Evolutionary conservation across 2,888 invertebrate species (phyloP).

Genomic region (Julus scandinavius): DNA sequence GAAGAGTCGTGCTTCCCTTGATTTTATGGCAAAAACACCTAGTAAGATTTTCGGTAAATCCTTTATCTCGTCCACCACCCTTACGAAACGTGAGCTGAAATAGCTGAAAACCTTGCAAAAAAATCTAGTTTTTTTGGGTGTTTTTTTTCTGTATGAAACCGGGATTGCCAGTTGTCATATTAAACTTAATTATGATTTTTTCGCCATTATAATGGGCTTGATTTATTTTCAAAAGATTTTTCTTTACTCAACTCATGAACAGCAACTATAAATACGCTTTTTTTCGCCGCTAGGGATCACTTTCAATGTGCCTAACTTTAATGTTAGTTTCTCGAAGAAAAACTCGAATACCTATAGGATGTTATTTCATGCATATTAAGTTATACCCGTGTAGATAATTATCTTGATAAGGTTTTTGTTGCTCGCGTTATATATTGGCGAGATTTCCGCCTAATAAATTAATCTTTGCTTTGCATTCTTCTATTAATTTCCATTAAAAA

Average conservation of each 20-base stretch:
- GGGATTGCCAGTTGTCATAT: conserved; percentile 31
- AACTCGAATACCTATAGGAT: neutral
- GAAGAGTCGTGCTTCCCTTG: conserved; percentile 19
- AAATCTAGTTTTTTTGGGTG: neutral
- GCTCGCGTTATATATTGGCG: neutral
- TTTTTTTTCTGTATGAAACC: neutral
- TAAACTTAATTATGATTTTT: conserved; percentile 37
- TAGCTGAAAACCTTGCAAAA: neutral
- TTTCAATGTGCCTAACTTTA: neutral
- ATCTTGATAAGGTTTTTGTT: neutral
- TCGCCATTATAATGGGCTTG: neutral
- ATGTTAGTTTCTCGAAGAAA: neutral
- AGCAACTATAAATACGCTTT: neutral
- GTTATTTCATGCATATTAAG: conserved; percentile 34
- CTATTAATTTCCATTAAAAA: conserved; percentile 34
- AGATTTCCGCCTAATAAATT: conserved; percentile 10
- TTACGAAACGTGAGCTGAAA: conserved; percentile 5
- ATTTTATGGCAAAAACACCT: neutral
- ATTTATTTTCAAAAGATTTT: conserved; percentile 14
- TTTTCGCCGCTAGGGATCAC: neutral
- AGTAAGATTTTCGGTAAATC: conserved; percentile 30
- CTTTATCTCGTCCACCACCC: conserved; percentile 7
- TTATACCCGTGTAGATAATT: neutral
- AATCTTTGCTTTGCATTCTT: conserved; percentile 6
- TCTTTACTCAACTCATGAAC: neutral